Evolutionary conservation across 2,888 invertebrate genomes (phyloP).

Genomic region (Drepanosiphum platanoidis): DNA sequence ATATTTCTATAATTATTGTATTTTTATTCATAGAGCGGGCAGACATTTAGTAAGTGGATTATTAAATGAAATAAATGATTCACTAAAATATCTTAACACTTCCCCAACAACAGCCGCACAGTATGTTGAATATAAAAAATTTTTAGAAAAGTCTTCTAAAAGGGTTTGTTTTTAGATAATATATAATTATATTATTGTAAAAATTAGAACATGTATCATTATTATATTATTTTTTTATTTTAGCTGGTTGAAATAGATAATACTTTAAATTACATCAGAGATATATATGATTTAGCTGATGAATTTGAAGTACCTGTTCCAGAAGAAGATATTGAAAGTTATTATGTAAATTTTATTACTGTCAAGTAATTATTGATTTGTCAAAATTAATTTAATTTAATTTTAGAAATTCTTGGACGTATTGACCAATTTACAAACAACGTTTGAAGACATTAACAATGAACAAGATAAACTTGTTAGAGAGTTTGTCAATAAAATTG

Average conservation of each 20-base stretch:
- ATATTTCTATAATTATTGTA: neutral
- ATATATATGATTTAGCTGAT: constrained; percentile 85
- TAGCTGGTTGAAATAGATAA: constrained; percentile 77
- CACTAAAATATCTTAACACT: constrained; percentile 73
- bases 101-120: constrained; percentile 79
- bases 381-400: neutral
- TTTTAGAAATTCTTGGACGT: constrained; percentile 22
- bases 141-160: constrained; percentile 75
- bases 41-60: constrained; percentile 26
- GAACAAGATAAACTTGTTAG: constrained; percentile 36
- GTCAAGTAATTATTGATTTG: neutral
- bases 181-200: neutral
- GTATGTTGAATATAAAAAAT: constrained; percentile 77
- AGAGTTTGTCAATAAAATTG: constrained; percentile 46
- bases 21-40: neutral
- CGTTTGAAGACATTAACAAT: constrained; percentile 24
- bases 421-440: constrained; percentile 36
- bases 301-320: constrained; percentile 79
- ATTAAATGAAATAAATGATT: constrained; percentile 72
- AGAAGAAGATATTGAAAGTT: constrained; percentile 77
- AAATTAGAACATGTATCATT: neutral
- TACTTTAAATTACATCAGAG: constrained; percentile 81
- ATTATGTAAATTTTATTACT: constrained; percentile 67
- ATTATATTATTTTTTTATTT: constrained; percentile 39
- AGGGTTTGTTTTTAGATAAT: constrained; percentile 65